These are phyloP conservation scores for Selenia dentaria DNA, from an alignment of 2,888 invertebrate species.

Conservation along the genomic window DNA sequence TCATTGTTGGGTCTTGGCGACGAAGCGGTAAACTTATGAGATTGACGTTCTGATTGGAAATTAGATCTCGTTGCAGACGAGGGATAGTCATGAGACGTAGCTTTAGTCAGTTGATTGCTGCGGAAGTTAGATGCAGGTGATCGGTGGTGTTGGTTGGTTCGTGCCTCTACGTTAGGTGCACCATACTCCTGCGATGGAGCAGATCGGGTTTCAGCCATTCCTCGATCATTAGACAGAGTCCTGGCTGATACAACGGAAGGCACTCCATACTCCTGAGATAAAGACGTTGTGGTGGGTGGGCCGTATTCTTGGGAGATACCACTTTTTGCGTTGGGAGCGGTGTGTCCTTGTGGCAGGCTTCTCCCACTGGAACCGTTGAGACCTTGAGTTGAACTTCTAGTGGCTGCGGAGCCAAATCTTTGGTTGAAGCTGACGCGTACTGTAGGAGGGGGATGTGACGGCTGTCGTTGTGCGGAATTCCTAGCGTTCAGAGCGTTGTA, in stretches of 20 bases:
- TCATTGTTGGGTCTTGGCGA: neutral
- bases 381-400: conserved; percentile 1
- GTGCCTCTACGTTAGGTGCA: conserved; percentile 40
- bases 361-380: neutral
- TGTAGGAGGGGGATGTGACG: conserved; percentile 19
- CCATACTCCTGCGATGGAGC: conserved; percentile 49
- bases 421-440: conserved; percentile 22
- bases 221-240: conserved; percentile 19
- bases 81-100: conserved; percentile 5
- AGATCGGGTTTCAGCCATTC: conserved; percentile 18
- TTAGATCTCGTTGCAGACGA: conserved; percentile 7
- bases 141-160: neutral
- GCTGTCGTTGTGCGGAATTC: conserved; percentile 3
- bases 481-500: conserved; percentile 66
- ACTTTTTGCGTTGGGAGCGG: conserved; percentile 8
- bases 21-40: neutral
- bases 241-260: conserved; percentile 22
- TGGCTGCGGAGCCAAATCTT: conserved; percentile 12
- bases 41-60: neutral
- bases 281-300: conserved; percentile 22
- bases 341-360: conserved; percentile 1
- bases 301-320: conserved; percentile 25
- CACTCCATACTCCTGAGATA: conserved; percentile 34
- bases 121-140: conserved; percentile 8
- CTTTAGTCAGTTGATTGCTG: neutral